These are phyloP conservation scores for Hyles euphorbiae DNA, from an alignment of 1,140 invertebrate genomes.

Conservation along the genomic window DNA sequence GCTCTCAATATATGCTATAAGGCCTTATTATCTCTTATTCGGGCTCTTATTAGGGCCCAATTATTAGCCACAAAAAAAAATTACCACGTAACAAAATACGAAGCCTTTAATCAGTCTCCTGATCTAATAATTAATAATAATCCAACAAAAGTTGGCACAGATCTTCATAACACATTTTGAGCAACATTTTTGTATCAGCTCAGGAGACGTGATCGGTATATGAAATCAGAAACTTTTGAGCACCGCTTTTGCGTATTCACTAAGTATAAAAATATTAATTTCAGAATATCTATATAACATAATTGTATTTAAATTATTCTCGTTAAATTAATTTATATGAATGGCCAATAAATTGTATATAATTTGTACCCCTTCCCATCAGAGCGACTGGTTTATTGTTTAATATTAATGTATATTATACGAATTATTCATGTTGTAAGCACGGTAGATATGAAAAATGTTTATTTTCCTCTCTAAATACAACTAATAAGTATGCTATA, in stretches of 20 bases:
- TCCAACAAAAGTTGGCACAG: too few species aligned
- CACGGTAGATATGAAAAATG: conserved; percentile 27
- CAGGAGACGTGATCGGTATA: conserved; percentile 24
- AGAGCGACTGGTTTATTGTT: conserved; percentile 65
- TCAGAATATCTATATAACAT: conserved; percentile 55
- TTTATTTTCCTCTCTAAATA: conserved; percentile 37
- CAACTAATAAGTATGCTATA: conserved; percentile 55
- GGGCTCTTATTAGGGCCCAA: too few species aligned
- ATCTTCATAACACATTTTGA: neutral
- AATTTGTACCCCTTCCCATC: conserved; percentile 69
- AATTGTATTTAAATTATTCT: conserved; percentile 44
- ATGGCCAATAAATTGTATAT: conserved; percentile 61
- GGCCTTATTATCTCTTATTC: too few species aligned
- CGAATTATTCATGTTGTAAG: conserved; percentile 31
- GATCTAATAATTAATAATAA: too few species aligned
- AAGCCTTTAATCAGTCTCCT: too few species aligned
- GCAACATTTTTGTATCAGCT: too few species aligned
- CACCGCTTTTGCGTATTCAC: conserved; percentile 37
- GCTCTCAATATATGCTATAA: too few species aligned
- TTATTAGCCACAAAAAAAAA: too few species aligned
- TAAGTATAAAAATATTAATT: conserved; percentile 74
- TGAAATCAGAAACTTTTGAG: conserved; percentile 29
- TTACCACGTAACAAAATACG: too few species aligned
- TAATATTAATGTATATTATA: conserved; percentile 25
- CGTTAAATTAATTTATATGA: conserved; percentile 61